Evolutionary conservation across 2,113 vertebrate genomes (phyloP).

Genomic region (Polypterus bichir): DNA sequence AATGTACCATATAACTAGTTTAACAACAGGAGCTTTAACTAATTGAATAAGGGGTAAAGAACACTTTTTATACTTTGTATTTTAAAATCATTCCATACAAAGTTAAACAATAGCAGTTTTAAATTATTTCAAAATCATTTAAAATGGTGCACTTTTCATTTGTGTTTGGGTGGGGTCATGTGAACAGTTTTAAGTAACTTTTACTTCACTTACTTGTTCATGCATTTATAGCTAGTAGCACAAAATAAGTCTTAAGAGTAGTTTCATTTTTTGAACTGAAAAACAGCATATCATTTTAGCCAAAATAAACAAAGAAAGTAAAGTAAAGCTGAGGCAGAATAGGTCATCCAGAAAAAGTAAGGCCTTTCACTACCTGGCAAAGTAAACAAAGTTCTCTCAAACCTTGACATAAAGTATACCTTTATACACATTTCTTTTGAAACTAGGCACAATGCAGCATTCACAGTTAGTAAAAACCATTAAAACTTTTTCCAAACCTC

Average conservation of each 20-base stretch:
- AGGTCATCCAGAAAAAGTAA: conserved; percentile 15
- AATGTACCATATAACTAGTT: no score
- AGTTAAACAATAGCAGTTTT: no score
- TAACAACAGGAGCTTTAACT: no score
- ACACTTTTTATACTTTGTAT: no score
- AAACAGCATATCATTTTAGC: neutral
- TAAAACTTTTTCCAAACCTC: conserved; percentile 21
- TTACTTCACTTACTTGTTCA: no score
- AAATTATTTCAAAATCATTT: no score
- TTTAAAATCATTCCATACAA: no score
- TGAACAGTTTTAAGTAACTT: no score
- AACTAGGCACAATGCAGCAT: conserved; percentile 22
- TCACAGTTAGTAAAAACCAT: conserved; percentile 17
- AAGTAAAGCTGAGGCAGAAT: conserved; percentile 20
- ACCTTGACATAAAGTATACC: neutral
- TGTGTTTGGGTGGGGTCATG: no score
- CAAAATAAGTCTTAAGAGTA: neutral
- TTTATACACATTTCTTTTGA: conserved; percentile 9
- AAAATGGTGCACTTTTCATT: no score
- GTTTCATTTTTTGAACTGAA: neutral
- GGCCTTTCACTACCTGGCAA: conserved; percentile 14
- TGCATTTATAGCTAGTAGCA: neutral
- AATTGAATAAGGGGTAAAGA: no score
- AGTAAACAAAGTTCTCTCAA: neutral
- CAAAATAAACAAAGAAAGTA: conserved; percentile 1